These are phyloP conservation scores for Caenorhabditis brenneri DNA, from an alignment of 1,140 invertebrate species.

Conservation along the genomic window DNA sequence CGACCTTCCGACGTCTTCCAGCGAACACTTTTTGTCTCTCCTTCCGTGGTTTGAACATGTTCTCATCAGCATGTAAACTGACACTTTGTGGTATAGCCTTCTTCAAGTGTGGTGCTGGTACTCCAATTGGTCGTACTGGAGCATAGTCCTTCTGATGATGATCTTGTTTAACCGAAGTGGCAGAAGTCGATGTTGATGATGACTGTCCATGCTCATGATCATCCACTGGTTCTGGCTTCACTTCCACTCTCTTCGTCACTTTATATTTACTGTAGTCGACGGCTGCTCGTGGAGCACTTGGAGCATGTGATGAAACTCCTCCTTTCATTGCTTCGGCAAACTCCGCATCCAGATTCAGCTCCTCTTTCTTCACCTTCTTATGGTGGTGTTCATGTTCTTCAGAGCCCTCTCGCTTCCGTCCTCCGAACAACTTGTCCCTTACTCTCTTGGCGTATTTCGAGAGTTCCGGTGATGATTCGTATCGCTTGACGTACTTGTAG, in stretches of 20 bases:
- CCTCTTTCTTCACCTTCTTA: not conserved
- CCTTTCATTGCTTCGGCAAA: slow-evolving; percentile 18
- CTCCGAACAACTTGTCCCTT: slow-evolving; percentile 1
- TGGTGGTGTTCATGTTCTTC: not conserved
- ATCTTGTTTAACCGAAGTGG: not conserved
- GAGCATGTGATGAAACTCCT: not conserved
- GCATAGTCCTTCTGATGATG: not conserved
- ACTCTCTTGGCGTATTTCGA: slow-evolving; percentile 18
- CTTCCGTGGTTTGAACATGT: slow-evolving; percentile 29
- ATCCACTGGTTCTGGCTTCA: not conserved
- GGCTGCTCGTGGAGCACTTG: not conserved
- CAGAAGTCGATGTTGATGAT: not conserved
- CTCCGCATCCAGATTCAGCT: not conserved
- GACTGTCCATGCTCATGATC: not conserved
- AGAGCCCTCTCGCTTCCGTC: not conserved
- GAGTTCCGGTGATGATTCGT: not conserved
- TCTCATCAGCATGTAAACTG: slow-evolving; percentile 16
- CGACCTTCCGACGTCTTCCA: not conserved
- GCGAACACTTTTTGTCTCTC: slow-evolving; percentile 17
- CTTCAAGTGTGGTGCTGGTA: not conserved
- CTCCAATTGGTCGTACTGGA: not conserved
- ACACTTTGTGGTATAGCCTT: not conserved
- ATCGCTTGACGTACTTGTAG: not conserved
- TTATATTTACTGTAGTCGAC: slow-evolving; percentile 17
- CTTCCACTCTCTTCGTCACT: not conserved